Percentiles rank a stretch among this genome's conserved stretches.
phyloP scores from a whole-genome alignment of 1,140 invertebrate genomes.

The Aphelenchoides besseyi region DNA sequence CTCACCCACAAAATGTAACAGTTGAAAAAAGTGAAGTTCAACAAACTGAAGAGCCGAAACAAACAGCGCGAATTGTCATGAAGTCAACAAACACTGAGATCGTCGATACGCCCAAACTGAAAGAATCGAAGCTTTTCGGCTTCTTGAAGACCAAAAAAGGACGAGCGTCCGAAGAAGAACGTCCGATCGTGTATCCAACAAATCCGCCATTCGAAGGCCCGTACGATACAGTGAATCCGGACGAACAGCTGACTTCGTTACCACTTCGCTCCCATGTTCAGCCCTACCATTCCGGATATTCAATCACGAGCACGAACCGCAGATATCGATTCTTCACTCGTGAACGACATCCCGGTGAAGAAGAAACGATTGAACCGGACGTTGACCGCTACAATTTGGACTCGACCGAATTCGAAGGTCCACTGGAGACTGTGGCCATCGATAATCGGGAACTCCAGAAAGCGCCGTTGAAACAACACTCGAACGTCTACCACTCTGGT shows the following conservation, averaged over 20 bases:
- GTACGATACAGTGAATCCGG: neutral
- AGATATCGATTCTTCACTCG: slow-evolving; percentile 21
- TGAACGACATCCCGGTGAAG: slow-evolving; percentile 40
- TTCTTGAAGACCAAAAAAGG: slow-evolving; percentile 6
- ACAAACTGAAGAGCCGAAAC: neutral
- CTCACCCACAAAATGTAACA: no score
- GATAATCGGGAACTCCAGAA: no score
- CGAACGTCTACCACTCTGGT: neutral
- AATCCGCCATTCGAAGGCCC: neutral
- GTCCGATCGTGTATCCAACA: neutral
- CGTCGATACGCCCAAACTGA: neutral
- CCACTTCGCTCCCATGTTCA: neutral
- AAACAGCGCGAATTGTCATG: neutral
- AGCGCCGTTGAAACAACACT: neutral
- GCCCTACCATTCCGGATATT: slow-evolving; percentile 2
- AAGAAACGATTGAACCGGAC: slow-evolving; percentile 43
- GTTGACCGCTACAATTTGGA: slow-evolving; percentile 1
- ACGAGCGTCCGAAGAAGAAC: neutral
- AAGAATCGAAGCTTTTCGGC: neutral
- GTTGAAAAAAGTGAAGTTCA: no score
- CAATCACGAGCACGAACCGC: neutral
- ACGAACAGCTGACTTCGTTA: neutral
- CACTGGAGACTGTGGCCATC: neutral
- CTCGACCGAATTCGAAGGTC: neutral
- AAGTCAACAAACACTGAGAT: neutral